Conservation (phyloP, 2,797 vertebrate species). For the Hoplostethus mediterraneus region DNA sequence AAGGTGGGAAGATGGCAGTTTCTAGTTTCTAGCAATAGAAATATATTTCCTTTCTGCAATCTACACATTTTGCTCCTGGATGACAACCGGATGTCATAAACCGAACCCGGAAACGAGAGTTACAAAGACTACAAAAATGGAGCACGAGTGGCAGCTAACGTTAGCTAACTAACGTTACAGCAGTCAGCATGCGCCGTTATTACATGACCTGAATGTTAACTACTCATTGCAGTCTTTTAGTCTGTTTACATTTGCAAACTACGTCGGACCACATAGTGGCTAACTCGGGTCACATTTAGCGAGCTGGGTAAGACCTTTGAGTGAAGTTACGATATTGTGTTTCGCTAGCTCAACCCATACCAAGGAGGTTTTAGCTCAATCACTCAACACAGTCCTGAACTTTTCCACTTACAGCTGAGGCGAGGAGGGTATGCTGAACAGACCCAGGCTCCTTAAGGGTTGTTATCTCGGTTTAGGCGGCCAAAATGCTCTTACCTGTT, state of each 20-base stretch:
- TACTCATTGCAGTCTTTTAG: rapidly evolving
- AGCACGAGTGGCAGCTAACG: not conserved
- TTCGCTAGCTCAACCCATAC: not conserved
- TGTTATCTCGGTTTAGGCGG: not conserved
- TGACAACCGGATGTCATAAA: not conserved
- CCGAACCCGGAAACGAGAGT: not conserved
- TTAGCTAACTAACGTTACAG: constrained; percentile 14
- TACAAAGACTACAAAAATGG: constrained; percentile 13
- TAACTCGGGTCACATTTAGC: not conserved
- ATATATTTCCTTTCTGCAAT: no score
- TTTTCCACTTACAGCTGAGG: not conserved
- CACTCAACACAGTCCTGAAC: constrained; percentile 15
- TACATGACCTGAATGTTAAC: not conserved
- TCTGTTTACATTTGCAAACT: no score
- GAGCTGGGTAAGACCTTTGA: not conserved
- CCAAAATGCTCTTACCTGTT: constrained; percentile 18
- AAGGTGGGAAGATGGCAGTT: no score
- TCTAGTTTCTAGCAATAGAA: no score
- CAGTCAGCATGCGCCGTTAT: not conserved
- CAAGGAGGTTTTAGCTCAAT: not conserved
- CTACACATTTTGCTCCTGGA: no score
- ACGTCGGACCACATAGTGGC: not conserved
- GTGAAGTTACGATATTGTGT: not conserved
- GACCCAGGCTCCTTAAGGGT: not conserved
- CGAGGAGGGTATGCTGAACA: no score